These are phyloP conservation scores for Psophia crepitans DNA, from an alignment of 2,113 vertebrate genomes.

Conservation along the genomic window DNA sequence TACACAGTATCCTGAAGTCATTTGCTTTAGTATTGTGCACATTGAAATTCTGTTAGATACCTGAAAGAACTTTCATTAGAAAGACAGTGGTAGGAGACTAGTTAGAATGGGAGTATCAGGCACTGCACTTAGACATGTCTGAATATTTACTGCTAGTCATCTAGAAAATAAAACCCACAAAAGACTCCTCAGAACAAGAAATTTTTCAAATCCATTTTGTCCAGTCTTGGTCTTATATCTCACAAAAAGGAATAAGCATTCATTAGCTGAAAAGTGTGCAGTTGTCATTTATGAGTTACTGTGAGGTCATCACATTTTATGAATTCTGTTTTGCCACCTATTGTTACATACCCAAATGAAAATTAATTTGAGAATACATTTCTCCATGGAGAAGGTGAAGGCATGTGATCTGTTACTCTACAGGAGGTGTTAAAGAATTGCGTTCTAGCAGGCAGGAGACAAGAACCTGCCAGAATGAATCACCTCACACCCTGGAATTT, in stretches of 20 bases:
- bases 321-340: neutral
- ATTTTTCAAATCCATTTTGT: neutral
- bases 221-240: neutral
- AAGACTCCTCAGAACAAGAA: neutral
- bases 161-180: neutral
- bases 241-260: neutral
- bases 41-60: neutral
- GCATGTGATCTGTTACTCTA: neutral
- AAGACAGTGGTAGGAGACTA: neutral
- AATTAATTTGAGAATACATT: neutral
- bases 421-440: neutral
- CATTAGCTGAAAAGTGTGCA: neutral
- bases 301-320: neutral
- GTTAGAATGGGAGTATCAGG: neutral
- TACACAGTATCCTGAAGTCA: neutral
- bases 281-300: neutral
- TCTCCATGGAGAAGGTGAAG: neutral
- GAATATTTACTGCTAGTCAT: neutral
- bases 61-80: neutral
- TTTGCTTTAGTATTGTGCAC: neutral
- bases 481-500: neutral
- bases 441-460: neutral
- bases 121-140: neutral
- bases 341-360: neutral
- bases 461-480: neutral